Base-by-base conservation (phyloP, 2,797 vertebrate species). In the Parauchenoglanis punctatus region DNA sequence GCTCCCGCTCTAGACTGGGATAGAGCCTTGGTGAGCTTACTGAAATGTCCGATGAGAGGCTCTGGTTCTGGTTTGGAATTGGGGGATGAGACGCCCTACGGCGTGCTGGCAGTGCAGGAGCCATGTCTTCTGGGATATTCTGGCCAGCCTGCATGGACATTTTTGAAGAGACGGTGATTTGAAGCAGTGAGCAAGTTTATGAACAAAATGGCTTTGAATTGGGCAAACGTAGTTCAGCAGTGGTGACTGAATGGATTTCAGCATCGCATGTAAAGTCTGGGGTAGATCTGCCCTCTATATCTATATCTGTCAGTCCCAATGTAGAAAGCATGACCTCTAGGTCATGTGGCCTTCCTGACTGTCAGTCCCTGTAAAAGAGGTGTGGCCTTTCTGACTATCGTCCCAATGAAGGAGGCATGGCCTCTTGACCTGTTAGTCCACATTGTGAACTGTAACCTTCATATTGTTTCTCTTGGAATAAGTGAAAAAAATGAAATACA, bases 1-100 rank as follows among this genome's bases (percentile, higher is more conserved):
- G 13, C 23, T 94, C 88, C 7, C 87, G 65, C 2, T 93, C 88
- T 88, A 95, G 84, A 77, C 20, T 83, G 0, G 94, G 94, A 90
- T 96, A 95, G 2, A 95, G 93, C 81, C 75, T 90, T 46, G 75
- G 86, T 0, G 83, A 23, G 31, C 81, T 83, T 70, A 8, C 7
- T 7, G 75, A n/a, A 58, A 31, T 23, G 2, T 40, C 23, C 11
- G 83, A 59, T 46, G 58, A 23, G 13, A 40, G 72, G 83, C 76
- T 80, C 0, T 31, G 81, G 78, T 68, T 13, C 49, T 81, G 81
- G 35, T 54, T 72, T 44, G 6, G 25, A 63, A 52, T 20, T 18
- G 80, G 8, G 15, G 90, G 83, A 78, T 54, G 83, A 44, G 90
- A 67, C 70, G 73, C 40, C 35, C 81, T 59, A 8, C 91, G 88